Conservation (phyloP, 1,140 invertebrate genomes). For the Eupristina koningsbergeri region DNA sequence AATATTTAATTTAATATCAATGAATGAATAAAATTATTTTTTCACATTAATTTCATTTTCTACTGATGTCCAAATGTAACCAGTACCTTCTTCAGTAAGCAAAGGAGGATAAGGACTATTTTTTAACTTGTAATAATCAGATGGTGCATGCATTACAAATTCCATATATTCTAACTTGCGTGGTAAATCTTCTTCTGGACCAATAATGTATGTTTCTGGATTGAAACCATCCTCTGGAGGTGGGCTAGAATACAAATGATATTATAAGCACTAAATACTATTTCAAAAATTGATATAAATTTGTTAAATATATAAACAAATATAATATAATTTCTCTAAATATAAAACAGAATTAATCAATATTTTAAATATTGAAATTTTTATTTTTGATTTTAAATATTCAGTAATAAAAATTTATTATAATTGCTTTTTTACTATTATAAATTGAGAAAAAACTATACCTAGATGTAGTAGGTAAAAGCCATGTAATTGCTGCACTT, state of each 20-base stretch:
- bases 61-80: constrained; percentile 80
- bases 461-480: constrained; percentile 86
- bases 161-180: constrained; percentile 90
- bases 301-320: too few relatives aligned
- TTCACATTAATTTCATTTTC: constrained; percentile 64
- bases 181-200: constrained; percentile 92
- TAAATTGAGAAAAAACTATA: constrained; percentile 47
- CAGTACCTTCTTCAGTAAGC: constrained; percentile 74
- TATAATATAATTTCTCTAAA: too few relatives aligned
- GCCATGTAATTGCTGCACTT: constrained; percentile 93
- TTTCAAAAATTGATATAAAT: neutral
- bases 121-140: constrained; percentile 88
- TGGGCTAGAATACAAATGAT: constrained; percentile 74
- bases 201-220: constrained; percentile 92
- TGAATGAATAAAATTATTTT: constrained; percentile 18
- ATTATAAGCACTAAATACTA: neutral
- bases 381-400: neutral
- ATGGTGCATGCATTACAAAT: constrained; percentile 94
- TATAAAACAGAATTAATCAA: too few relatives aligned
- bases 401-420: neutral
- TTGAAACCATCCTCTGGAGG: constrained; percentile 85
- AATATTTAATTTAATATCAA: constrained; percentile 28
- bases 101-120: constrained; percentile 83
- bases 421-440: neutral
- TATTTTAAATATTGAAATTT: neutral